Conservation (phyloP, 2,888 invertebrate genomes). For the Timandra comae region DNA sequence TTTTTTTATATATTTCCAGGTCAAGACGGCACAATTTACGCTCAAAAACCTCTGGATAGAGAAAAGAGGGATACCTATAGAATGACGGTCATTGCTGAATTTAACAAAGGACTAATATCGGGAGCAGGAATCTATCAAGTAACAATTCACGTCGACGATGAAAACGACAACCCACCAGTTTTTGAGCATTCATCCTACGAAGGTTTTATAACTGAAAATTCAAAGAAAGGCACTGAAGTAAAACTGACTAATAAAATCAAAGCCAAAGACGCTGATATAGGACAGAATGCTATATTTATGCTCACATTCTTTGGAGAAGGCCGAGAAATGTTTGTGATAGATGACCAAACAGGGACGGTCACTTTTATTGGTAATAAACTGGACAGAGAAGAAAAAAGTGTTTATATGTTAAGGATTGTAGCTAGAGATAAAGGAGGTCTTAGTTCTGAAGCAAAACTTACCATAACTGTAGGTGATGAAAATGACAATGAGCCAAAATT, state of each 20-base stretch:
- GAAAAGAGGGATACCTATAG: conserved; percentile 84
- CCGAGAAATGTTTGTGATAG: conserved; percentile 82
- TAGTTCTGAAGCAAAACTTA: conserved; percentile 83
- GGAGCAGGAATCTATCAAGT: conserved; percentile 88
- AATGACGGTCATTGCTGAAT: conserved; percentile 88
- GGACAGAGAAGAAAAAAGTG: conserved; percentile 83
- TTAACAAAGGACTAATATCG: conserved; percentile 80
- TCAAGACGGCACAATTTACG: conserved; percentile 86
- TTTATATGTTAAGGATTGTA: conserved; percentile 82
- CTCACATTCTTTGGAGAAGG: conserved; percentile 85
- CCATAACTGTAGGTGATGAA: conserved; percentile 83
- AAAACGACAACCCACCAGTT: conserved; percentile 90
- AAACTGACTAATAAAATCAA: conserved; percentile 81
- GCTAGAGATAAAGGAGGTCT: conserved; percentile 87
- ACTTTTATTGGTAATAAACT: conserved; percentile 76
- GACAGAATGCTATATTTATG: conserved; percentile 81
- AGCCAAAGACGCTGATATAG: conserved; percentile 84
- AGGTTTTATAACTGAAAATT: conserved; percentile 87
- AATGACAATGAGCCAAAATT: conserved; percentile 89
- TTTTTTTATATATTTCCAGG: too few relatives aligned
- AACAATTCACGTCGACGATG: conserved; percentile 87
- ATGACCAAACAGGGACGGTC: conserved; percentile 79
- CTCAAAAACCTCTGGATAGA: conserved; percentile 85
- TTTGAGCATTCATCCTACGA: conserved; percentile 85
- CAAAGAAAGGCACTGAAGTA: conserved; percentile 81